These are phyloP conservation scores for Hylaeus volcanicus DNA, from an alignment of 1,140 invertebrate species.

Conservation along the genomic window DNA sequence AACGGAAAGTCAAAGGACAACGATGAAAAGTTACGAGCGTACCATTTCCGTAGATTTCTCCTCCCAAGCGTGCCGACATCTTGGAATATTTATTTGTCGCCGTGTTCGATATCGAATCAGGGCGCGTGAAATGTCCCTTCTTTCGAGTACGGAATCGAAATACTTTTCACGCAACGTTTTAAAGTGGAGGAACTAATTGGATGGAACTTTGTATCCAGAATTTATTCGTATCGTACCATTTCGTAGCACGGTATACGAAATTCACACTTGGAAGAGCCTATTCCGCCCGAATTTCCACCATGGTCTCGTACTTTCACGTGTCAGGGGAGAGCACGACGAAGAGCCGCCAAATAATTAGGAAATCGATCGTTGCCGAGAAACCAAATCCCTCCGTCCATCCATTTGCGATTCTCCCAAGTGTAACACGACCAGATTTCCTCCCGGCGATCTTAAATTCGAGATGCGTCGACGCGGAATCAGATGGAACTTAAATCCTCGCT, in stretches of 20 bases:
- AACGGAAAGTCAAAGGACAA: constrained; percentile 23
- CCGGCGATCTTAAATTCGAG: constrained; percentile 46
- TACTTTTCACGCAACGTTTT: no score
- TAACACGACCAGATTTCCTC: constrained; percentile 44
- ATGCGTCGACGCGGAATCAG: constrained; percentile 49
- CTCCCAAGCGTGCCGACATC: background rate
- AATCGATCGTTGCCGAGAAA: constrained; percentile 18
- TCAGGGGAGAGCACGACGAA: constrained; percentile 1
- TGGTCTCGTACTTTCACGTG: no score
- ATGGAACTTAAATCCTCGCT: constrained; percentile 43
- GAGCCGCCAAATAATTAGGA: constrained; percentile 36
- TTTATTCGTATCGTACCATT: no score
- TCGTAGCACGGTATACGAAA: no score
- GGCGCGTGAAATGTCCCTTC: no score
- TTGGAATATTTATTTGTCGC: background rate
- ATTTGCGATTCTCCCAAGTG: constrained; percentile 17
- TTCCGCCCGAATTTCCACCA: no score
- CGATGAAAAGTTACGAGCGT: constrained; percentile 25
- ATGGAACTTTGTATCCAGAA: no score
- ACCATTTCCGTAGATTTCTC: background rate
- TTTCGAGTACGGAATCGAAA: no score
- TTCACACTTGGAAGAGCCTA: no score
- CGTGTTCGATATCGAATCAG: background rate
- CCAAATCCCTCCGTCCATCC: no score
- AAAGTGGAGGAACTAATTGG: no score